These are phyloP conservation scores for Triplophysa dalaica DNA, from an alignment of 2,113 vertebrate species.

Conservation along the genomic window DNA sequence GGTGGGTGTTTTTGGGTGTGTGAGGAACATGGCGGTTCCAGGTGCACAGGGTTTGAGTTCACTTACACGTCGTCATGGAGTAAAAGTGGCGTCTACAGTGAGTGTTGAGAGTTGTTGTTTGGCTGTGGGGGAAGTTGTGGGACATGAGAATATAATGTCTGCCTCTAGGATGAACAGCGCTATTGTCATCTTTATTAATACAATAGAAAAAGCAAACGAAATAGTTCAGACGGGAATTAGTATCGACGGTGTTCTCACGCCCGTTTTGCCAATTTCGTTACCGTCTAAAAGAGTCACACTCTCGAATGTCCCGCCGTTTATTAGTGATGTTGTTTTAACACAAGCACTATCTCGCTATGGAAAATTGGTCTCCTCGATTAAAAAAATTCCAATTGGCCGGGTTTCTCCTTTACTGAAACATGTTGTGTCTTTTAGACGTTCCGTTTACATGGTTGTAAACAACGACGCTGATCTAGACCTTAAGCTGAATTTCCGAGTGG, in stretches of 20 bases:
- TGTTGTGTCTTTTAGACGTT: slow-evolving; percentile 48
- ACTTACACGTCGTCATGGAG: too few species aligned
- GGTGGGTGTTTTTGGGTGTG: too few species aligned
- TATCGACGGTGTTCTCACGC: background rate
- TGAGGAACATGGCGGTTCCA: too few species aligned
- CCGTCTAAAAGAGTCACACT: background rate
- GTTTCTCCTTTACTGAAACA: background rate
- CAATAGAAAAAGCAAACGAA: background rate
- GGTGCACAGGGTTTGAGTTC: too few species aligned
- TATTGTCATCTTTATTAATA: background rate
- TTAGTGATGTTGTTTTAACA: background rate
- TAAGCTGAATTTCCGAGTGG: background rate
- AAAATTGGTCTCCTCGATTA: background rate
- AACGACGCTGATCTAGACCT: background rate
- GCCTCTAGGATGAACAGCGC: background rate
- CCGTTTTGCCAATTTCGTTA: background rate
- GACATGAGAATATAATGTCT: background rate
- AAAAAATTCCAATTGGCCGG: background rate
- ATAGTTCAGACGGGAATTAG: background rate
- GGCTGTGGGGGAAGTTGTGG: too few species aligned
- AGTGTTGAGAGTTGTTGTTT: too few species aligned
- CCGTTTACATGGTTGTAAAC: background rate
- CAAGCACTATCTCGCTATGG: background rate
- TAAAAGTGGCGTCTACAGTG: too few species aligned
- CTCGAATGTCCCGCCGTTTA: background rate